A percentile compares a stretch with the other conserved stretches of the same genome.
These are phyloP conservation scores for Melanaphis sacchari DNA, from an alignment of 1,140 invertebrate genomes.

Conservation along the genomic window DNA sequence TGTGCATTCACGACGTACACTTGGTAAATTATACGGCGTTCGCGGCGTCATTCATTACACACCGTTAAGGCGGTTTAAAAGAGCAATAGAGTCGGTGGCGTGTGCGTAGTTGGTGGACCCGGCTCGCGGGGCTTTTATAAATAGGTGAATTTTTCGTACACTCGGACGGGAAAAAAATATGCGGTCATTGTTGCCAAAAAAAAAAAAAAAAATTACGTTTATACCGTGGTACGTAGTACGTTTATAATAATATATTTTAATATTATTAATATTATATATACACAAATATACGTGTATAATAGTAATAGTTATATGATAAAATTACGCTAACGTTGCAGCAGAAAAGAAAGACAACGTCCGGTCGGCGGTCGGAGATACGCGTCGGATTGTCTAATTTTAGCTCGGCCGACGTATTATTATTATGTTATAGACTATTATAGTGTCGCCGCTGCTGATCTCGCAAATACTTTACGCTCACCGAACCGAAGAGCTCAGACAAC, in stretches of 20 bases:
- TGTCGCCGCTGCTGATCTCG: background rate
- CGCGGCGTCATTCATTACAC: background rate
- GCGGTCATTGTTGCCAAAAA: conserved; percentile 43
- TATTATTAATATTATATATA: background rate
- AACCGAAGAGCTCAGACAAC: conserved; percentile 32
- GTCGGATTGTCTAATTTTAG: conserved; percentile 40
- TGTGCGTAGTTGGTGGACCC: background rate
- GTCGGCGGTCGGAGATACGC: background rate
- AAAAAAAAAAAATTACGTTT: background rate
- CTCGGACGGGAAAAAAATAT: background rate
- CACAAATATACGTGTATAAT: background rate
- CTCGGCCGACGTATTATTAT: background rate
- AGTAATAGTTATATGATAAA: conserved; percentile 13
- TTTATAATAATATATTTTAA: conserved; percentile 1
- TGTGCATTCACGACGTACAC: background rate
- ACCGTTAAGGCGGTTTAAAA: background rate
- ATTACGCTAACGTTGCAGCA: background rate
- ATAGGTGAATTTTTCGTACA: conserved; percentile 35
- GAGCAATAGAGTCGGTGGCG: background rate
- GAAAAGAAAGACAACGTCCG: background rate
- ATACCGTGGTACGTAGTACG: background rate
- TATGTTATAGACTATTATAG: background rate
- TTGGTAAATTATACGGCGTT: background rate
- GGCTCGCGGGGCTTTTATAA: conserved; percentile 18
- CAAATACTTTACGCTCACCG: conserved; percentile 34